Percentiles rank a stretch among this genome's conserved stretches.
Conservation (phyloP, 2,888 invertebrate genomes). For the Scotopteryx bipunctaria region DNA sequence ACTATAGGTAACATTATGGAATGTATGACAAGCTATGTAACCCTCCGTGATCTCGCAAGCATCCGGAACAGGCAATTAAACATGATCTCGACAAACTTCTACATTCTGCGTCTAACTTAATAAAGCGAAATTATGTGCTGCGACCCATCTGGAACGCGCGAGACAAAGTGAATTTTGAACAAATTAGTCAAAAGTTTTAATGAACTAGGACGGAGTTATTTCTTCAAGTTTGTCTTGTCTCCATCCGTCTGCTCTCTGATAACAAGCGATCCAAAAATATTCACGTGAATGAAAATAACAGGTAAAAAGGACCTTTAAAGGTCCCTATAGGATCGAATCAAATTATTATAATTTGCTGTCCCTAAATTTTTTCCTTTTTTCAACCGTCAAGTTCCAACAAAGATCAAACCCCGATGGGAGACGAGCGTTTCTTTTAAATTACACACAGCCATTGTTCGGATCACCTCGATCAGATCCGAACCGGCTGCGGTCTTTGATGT, state of each 20-base stretch:
- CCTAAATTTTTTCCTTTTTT: slow-evolving; percentile 36
- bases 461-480: slow-evolving; percentile 43
- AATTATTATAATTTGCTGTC: slow-evolving; percentile 43
- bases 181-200: slow-evolving; percentile 77
- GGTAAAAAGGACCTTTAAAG: slow-evolving; percentile 36
- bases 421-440: slow-evolving; percentile 48
- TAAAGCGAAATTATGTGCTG: slow-evolving; percentile 74
- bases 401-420: slow-evolving; percentile 43
- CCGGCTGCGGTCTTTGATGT: slow-evolving; percentile 42
- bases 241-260: slow-evolving; percentile 36
- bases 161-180: slow-evolving; percentile 78
- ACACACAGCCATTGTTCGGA: slow-evolving; percentile 52
- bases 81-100: slow-evolving; percentile 70
- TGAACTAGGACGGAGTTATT: slow-evolving; percentile 58
- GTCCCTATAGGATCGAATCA: slow-evolving; percentile 35
- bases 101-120: slow-evolving; percentile 71
- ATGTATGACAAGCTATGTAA: slow-evolving; percentile 36
- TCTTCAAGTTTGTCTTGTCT: slow-evolving; percentile 47
- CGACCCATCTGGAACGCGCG: slow-evolving; percentile 71
- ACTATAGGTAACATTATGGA: slow-evolving; percentile 7
- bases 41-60: slow-evolving; percentile 55
- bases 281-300: slow-evolving; percentile 32
- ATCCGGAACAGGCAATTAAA: slow-evolving; percentile 68
- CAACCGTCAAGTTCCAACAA: slow-evolving; percentile 35
- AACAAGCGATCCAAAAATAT: slow-evolving; percentile 33